Evolutionary conservation across 1,140 invertebrate species (phyloP), one percentile per base, ranked within the genome.

Genomic region (Drosophila sturtevanti): DNA sequence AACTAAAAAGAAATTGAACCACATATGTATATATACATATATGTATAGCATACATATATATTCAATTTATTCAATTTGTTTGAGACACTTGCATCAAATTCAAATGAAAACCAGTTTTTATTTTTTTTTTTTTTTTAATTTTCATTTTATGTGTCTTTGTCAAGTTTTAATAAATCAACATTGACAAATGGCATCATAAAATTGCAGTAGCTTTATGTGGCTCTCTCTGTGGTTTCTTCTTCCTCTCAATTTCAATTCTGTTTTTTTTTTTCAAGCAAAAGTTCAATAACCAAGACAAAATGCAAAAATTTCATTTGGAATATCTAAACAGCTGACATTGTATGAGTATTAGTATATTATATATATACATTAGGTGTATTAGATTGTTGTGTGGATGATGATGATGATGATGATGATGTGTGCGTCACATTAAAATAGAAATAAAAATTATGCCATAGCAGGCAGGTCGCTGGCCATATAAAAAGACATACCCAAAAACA

Each of bases 161-260:
- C 51, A 56, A 68, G 38, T 48, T 48, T 48, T 18, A 63, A 84
- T 84, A 79, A 84, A 79, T 84, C 76, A 77, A 54, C 72, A 84
- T 84, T 79, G 76, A 70, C 76, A 72, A 71, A 78, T 62, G 58
- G 58, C 79, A 68, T 69, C 79, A 79, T 76, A 76, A 74, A 75
- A 35, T 55, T 81, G 79, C 74, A 71, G 60, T 41, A 66, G 38
- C 37, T 48, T 48, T 48, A 48, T 44, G n/a, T n/a, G n/a, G n/a
- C n/a, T n/a, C 10, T 44, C 41, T 44, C 16, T 35, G 16, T 24
- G 31, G 11, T 18, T 38, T 12, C 9, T 48, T 18, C 1, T 48
- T 3, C 10, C 41, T 48, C 16, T 21, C 41, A 14, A 41, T 48
- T 48, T 7, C 18, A n/a, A n/a, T n/a, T 31, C 27, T 2, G 2